Evolutionary conservation across 2,113 vertebrate genomes (phyloP), one percentile per base, ranked within the genome.

Genomic region (Castor canadensis): DNA sequence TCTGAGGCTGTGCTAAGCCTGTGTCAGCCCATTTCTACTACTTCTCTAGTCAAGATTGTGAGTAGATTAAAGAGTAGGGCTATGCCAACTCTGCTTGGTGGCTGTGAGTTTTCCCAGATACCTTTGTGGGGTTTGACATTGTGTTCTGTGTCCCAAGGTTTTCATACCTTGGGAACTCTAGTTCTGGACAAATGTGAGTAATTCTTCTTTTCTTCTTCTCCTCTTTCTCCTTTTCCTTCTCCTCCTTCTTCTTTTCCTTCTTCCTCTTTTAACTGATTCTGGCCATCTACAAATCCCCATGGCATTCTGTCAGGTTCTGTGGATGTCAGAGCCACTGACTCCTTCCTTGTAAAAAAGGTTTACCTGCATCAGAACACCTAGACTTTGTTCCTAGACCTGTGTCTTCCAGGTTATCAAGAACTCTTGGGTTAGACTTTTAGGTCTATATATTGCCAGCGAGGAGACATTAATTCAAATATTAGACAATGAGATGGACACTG

Each of bases 61-160:
- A 54, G 35, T 4, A 47, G 32, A 2, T 69, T 22, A 60, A 20
- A 8, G 56, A 62, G 16, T 0, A 58, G 54, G 47, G 45, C 43
- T n/a, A 3, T 1, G 1, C 19, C 22, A 0, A 1, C 13, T 47
- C 13, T n/a, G 89, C 32, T 6, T 47, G n/a, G 52, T 26, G 22
- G 40, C 45, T 76, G 28, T 87, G 47, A 43, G 24, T 87, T 58
- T 43, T 20, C 73, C 26, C 60, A 72, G 79, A 38, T 24, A 2
- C 49, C 52, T 81, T 58, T 54, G 40, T 17, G 77, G 62, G 49
- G 12, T 54, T 71, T 47, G n/a, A 40, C 60, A 30, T 38, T n/a
- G 15, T n/a, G n/a, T n/a, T n/a, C n/a, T n/a, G n/a, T n/a, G n/a
- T n/a, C n/a, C n/a, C n/a, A n/a, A n/a, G n/a, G n/a, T n/a, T n/a